phyloP scores from a whole-genome alignment of 2,113 vertebrate genomes.

The Chrysemys picta region DNA sequence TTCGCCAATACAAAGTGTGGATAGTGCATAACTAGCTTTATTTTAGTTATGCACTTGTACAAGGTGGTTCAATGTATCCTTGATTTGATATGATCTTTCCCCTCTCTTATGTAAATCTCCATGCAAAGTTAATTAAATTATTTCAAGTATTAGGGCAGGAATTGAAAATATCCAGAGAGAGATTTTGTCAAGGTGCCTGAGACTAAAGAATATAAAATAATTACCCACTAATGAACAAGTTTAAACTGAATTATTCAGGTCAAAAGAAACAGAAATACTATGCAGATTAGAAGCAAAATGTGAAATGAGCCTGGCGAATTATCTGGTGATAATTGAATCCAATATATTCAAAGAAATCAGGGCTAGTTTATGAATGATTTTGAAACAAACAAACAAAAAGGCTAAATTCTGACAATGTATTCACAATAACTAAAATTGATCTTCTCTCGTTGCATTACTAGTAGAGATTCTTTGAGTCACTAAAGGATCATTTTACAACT shows the following conservation, averaged over 20 bases:
- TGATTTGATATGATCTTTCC: background rate
- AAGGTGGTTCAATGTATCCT: background rate
- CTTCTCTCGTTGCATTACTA: constrained; percentile 19
- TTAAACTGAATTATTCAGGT: background rate
- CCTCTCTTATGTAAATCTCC: background rate
- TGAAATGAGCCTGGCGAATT: background rate
- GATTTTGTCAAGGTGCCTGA: constrained; percentile 22
- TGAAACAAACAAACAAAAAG: background rate
- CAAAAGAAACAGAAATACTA: background rate
- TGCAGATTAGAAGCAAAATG: constrained; percentile 13
- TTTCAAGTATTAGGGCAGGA: constrained; percentile 11
- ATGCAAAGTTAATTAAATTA: background rate
- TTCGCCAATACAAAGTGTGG: background rate
- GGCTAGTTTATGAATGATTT: constrained; percentile 2
- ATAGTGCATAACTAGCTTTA: background rate
- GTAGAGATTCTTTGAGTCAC: constrained; percentile 4
- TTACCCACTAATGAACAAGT: constrained; percentile 22
- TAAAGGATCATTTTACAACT: background rate
- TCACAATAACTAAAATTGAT: background rate
- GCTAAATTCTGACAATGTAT: constrained; percentile 26
- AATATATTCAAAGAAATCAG: background rate
- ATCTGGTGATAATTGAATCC: background rate
- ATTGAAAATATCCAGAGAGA: constrained; percentile 17
- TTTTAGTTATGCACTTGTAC: background rate
- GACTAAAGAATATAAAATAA: constrained; percentile 31